Base-by-base conservation (phyloP, 2,797 vertebrate species). In the Sebastes paucispinis region DNA sequence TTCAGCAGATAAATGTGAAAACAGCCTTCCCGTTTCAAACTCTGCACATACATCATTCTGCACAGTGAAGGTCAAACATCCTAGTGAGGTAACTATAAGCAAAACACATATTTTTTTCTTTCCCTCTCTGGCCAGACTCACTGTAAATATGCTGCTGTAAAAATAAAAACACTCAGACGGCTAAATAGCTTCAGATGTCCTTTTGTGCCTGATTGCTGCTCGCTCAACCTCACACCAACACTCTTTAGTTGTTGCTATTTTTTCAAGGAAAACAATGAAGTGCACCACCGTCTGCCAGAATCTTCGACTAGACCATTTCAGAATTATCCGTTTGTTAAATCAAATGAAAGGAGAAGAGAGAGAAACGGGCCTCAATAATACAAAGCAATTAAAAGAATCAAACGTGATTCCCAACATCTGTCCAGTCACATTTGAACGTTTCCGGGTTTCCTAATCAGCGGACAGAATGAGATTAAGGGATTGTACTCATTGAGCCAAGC, bases 311-410 rank as follows among this genome's bases (percentile, higher is more conserved):
- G 74, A 67, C 55, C 63, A 74, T 72, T 72, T 80, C 50, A 52
- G 50, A 52, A 39, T 87, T 50, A 73, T 73, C 27, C 71, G 18
- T 79, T 84, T 82, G 77, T 87, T 88, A 88, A 92, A 86, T 76
- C 80, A 74, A 90, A 87, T 76, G 81, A 84, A 84, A 79, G 67
- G 75, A 77, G 72, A 7, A 67, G 75, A 83, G 81, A 75, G 65
- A 55, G 86, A 88, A 83, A 71, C 52, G 65, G 64, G 80, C 55
- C 90, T 85, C 83, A 89, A 88, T 83, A 96, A 94, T 91, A 96
- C 96, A 96, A 95, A 96, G 96, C 97, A 98, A 99, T 99, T 99
- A 98, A 98, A 98, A 99, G 95, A 98, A 98, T 99, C 96, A 98
- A 96, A 96, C 96, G 95, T 96, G 96, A 97, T 96, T 96, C 95